Conservation (phyloP, 2,888 invertebrate species). For the Drosophila rubida region DNA sequence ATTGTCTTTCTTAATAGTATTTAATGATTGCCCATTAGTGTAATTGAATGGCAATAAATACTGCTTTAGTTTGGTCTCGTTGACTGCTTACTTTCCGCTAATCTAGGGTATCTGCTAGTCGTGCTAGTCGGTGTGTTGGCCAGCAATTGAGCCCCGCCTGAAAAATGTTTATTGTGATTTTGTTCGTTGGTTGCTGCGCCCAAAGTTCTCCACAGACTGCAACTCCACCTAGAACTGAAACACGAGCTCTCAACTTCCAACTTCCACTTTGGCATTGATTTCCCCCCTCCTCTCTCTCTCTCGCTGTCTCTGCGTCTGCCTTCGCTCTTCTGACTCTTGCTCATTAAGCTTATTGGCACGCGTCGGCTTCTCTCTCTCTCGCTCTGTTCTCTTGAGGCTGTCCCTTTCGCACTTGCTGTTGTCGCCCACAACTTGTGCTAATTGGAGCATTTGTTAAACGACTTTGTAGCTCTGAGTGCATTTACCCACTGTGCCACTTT, state of each 20-base stretch:
- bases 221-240: background rate
- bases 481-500: conserved; percentile 28
- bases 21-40: too few species aligned
- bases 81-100: background rate
- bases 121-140: too few species aligned
- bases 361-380: conserved; percentile 5
- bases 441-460: conserved; percentile 61
- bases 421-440: conserved; percentile 43
- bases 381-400: background rate
- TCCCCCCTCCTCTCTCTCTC: background rate
- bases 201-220: conserved; percentile 6
- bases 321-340: conserved; percentile 32
- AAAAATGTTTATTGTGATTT: conserved; percentile 4
- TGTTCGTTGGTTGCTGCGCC: conserved; percentile 23
- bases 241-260: conserved; percentile 14
- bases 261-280: conserved; percentile 13
- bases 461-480: conserved; percentile 42
- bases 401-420: background rate
- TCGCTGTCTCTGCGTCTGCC: background rate
- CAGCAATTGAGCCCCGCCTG: conserved; percentile 18
- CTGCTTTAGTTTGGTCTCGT: background rate
- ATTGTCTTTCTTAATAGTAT: too few species aligned
- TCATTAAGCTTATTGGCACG: conserved; percentile 46
- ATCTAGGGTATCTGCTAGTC: conserved; percentile 23
- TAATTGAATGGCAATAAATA: too few species aligned